A percentile compares a stretch with the other conserved stretches of the same genome.
Evolutionary conservation across 1,140 invertebrate species (phyloP).

Genomic region (Heterodera schachtii): DNA sequence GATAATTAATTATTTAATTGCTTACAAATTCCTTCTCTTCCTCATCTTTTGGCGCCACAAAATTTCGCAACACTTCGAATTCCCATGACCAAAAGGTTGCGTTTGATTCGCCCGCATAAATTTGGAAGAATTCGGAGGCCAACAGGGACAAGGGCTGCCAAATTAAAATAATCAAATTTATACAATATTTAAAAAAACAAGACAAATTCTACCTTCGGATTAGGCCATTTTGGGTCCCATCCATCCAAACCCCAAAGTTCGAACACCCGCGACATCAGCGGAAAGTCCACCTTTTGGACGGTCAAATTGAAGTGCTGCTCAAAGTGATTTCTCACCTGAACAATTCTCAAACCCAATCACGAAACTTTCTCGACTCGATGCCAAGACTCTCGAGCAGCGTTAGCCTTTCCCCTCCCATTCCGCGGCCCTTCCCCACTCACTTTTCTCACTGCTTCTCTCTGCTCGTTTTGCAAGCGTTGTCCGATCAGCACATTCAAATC

Average conservation of each 20-base stretch:
- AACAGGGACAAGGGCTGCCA: slow-evolving; percentile 54
- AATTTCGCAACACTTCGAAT: slow-evolving; percentile 75
- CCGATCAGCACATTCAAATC: slow-evolving; percentile 44
- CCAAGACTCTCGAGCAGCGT: too few species aligned
- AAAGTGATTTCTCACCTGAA: slow-evolving; percentile 50
- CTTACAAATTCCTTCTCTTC: slow-evolving; percentile 25
- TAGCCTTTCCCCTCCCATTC: too few species aligned
- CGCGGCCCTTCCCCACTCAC: not conserved
- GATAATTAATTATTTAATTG: slow-evolving; percentile 16
- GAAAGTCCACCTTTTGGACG: slow-evolving; percentile 46
- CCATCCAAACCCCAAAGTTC: slow-evolving; percentile 17
- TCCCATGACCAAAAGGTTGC: slow-evolving; percentile 83
- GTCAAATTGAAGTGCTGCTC: slow-evolving; percentile 45
- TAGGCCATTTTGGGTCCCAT: not conserved
- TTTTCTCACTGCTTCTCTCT: slow-evolving; percentile 21
- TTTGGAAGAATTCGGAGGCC: slow-evolving; percentile 66
- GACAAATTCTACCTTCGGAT: not conserved
- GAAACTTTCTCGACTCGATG: too few species aligned
- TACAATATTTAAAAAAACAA: slow-evolving; percentile 17
- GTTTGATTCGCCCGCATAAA: slow-evolving; percentile 75
- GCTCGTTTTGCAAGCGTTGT: slow-evolving; percentile 26
- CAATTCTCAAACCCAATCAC: too few species aligned
- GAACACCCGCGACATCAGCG: slow-evolving; percentile 35
- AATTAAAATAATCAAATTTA: slow-evolving; percentile 45
- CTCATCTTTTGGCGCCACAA: slow-evolving; percentile 51